phyloP scores from a whole-genome alignment of 2,797 vertebrate genomes.

The Myoxocephalus aenaeus region DNA sequence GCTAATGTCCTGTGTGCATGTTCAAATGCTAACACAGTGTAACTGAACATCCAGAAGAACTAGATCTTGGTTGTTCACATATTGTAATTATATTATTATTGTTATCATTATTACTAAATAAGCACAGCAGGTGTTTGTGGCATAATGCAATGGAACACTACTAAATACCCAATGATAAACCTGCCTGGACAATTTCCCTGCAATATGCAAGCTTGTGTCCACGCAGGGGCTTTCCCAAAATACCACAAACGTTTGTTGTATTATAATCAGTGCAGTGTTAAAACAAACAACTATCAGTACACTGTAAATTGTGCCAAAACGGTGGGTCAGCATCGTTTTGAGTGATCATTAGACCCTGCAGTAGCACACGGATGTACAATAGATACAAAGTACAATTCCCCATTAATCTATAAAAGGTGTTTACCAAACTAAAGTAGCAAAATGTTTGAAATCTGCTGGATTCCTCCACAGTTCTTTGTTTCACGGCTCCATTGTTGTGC shows the following conservation, averaged over 20 bases:
- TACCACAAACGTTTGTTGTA: neutral
- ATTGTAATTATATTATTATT: neutral
- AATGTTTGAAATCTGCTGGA: neutral
- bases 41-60: neutral
- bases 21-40: neutral
- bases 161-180: neutral
- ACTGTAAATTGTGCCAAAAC: neutral
- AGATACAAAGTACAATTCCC: neutral
- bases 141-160: neutral
- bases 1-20: neutral
- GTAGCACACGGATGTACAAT: neutral
- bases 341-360: neutral
- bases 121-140: neutral
- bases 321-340: neutral
- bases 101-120: neutral
- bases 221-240: neutral
- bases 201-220: neutral
- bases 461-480: neutral
- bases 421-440: neutral
- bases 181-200: neutral
- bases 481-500: neutral
- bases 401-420: neutral
- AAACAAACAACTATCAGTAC: neutral
- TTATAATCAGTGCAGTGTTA: neutral
- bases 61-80: neutral